A percentile compares a stretch with the other conserved stretches of the same genome.
These are phyloP conservation scores for Gila orcuttii DNA, from an alignment of 2,113 vertebrate species.

Conservation along the genomic window DNA sequence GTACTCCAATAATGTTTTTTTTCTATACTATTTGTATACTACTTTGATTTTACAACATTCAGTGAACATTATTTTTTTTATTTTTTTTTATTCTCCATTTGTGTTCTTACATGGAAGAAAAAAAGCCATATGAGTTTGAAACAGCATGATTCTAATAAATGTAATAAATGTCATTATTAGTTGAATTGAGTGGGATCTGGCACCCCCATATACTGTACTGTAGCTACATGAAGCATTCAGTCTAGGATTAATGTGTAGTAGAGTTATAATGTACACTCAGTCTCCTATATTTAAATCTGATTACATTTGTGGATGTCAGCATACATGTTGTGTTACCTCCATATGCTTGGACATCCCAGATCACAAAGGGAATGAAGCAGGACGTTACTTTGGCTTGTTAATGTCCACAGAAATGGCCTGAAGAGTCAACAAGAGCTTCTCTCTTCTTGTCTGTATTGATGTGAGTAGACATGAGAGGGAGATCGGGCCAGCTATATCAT, in stretches of 20 bases:
- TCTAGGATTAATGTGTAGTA: background rate
- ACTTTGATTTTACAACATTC: no score
- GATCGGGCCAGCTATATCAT: constrained; percentile 38
- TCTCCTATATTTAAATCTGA: background rate
- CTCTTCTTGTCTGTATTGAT: constrained; percentile 18
- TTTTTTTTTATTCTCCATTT: no score
- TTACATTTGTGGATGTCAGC: background rate
- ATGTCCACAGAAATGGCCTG: constrained; percentile 25
- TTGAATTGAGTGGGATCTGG: background rate
- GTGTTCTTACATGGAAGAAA: background rate
- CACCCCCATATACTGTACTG: background rate
- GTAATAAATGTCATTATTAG: background rate
- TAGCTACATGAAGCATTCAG: background rate
- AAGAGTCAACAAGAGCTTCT: constrained; percentile 33
- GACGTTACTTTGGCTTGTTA: constrained; percentile 16
- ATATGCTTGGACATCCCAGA: background rate
- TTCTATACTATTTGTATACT: no score
- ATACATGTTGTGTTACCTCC: background rate
- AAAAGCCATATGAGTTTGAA: background rate
- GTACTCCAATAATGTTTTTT: background rate
- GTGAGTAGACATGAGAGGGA: constrained; percentile 34
- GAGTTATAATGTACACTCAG: background rate
- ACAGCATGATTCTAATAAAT: background rate
- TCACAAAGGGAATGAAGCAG: constrained; percentile 14
- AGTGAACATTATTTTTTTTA: no score